These are phyloP conservation scores for Thumatha senex DNA, from an alignment of 2,888 invertebrate genomes.

Conservation along the genomic window DNA sequence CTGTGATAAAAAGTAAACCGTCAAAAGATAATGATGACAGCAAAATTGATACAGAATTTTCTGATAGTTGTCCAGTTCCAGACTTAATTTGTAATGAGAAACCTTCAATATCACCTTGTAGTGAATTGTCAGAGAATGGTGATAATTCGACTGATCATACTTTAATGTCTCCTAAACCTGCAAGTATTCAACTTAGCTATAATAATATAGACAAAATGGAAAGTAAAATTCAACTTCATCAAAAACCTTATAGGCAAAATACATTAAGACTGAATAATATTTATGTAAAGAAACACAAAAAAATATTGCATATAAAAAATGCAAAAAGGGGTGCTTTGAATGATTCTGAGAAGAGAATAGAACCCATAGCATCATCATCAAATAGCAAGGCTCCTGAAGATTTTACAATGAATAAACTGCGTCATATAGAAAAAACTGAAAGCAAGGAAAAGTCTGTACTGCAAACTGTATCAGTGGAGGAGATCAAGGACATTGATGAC, in stretches of 20 bases:
- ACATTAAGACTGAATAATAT: conserved; percentile 69
- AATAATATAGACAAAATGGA: conserved; percentile 40
- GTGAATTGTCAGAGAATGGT: conserved; percentile 73
- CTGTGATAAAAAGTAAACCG: conserved; percentile 74
- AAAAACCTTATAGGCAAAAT: conserved; percentile 52
- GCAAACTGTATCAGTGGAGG: conserved; percentile 60
- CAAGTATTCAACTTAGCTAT: conserved; percentile 36
- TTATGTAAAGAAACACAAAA: conserved; percentile 74
- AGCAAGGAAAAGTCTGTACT: conserved; percentile 45
- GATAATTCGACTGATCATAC: conserved; percentile 68
- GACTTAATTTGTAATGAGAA: conserved; percentile 81
- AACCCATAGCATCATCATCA: conserved; percentile 58
- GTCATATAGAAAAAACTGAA: conserved; percentile 41
- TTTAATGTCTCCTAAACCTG: conserved; percentile 54
- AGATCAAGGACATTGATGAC: conserved; percentile 55
- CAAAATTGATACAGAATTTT: conserved; percentile 69
- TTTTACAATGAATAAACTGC: conserved; percentile 60
- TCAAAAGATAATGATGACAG: conserved; percentile 59
- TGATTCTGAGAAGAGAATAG: conserved; percentile 34
- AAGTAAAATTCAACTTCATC: conserved; percentile 44
- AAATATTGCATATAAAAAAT: conserved; percentile 74
- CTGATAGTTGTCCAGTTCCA: conserved; percentile 75
- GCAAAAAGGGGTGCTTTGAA: conserved; percentile 30
- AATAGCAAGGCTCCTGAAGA: conserved; percentile 56
- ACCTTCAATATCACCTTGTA: conserved; percentile 77